Percentiles rank a stretch among this genome's conserved stretches.
phyloP scores from a whole-genome alignment of 2,113 vertebrate species.

The Apteryx owenii region DNA sequence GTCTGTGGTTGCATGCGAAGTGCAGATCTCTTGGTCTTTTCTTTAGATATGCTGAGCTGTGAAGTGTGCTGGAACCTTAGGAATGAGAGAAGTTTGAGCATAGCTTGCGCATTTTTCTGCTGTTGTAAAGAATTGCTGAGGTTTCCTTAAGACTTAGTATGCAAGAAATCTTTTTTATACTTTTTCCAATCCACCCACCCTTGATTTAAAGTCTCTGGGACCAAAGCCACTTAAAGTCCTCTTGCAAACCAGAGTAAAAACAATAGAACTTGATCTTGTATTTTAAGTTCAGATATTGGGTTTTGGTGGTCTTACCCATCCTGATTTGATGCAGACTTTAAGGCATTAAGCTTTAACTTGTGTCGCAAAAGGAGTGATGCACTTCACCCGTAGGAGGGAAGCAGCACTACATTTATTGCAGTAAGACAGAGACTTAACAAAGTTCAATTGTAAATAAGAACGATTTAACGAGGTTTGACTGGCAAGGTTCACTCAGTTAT shows the following conservation, averaged over 20 bases:
- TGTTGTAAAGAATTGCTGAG: neutral
- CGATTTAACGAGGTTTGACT: too few relatives aligned
- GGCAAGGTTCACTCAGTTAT: too few relatives aligned
- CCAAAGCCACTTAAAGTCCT: neutral
- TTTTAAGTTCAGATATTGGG: neutral
- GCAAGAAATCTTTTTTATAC: neutral
- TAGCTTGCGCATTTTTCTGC: neutral
- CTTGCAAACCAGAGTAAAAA: neutral
- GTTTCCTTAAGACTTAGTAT: neutral
- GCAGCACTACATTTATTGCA: too few relatives aligned
- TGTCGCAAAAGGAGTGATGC: too few relatives aligned
- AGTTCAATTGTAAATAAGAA: too few relatives aligned
- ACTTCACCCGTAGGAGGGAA: too few relatives aligned
- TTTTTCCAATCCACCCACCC: too few relatives aligned
- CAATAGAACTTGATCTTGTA: fast-evolving
- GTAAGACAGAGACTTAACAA: too few relatives aligned
- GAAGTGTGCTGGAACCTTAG: neutral
- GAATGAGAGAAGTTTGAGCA: neutral
- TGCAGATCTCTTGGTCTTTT: neutral
- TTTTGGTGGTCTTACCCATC: neutral
- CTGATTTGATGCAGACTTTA: neutral
- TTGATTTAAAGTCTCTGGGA: neutral
- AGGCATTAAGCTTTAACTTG: neutral
- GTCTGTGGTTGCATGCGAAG: neutral
- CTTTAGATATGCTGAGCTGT: neutral